Conservation (phyloP, 2,797 vertebrate species). For the Holocentrus rufus region DNA sequence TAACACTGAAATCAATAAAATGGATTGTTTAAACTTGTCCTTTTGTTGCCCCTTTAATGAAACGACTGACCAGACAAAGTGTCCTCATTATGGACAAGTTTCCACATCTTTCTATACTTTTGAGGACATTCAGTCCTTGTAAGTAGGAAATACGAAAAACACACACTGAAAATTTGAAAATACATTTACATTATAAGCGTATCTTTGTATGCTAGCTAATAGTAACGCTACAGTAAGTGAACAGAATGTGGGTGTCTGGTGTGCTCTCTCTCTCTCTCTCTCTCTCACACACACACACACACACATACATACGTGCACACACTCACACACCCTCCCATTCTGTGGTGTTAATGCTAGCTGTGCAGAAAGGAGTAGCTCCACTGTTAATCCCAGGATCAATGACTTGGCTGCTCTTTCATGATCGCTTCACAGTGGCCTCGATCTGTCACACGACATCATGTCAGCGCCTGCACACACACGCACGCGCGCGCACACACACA, state of each 20-base stretch:
- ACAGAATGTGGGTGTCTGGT: not conserved
- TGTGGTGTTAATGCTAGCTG: constrained; percentile 28
- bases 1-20: no score
- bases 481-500: constrained; percentile 6
- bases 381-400: constrained; percentile 69
- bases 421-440: constrained; percentile 58
- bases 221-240: constrained; percentile 6
- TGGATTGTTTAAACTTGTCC: no score
- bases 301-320: not conserved
- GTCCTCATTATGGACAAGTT: no score
- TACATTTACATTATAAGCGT: no score
- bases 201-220: constrained; percentile 6
- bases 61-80: no score
- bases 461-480: constrained; percentile 30
- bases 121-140: no score
- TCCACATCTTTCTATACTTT: no score
- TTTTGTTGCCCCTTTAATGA: no score
- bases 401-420: constrained; percentile 58
- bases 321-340: not conserved
- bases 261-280: not conserved
- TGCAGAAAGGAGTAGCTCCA: constrained; percentile 19
- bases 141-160: no score
- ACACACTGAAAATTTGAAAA: no score
- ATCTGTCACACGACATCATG: constrained; percentile 66
- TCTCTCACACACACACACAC: no score